These are phyloP conservation scores for Archivesica marissinica DNA, from an alignment of 1,140 invertebrate species.

Conservation along the genomic window DNA sequence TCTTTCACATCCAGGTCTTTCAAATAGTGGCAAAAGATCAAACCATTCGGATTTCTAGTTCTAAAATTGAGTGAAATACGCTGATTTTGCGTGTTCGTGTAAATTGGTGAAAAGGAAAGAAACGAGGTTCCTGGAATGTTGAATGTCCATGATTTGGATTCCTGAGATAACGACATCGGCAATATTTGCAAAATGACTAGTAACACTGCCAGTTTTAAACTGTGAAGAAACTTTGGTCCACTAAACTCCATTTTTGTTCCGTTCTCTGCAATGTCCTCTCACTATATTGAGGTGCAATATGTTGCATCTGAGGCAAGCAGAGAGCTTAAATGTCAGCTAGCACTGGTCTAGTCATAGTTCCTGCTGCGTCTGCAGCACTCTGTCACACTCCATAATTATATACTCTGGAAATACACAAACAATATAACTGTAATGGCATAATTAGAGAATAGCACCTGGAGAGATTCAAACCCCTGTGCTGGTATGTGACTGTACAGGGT, in stretches of 20 bases:
- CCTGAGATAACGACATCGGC: constrained; percentile 20
- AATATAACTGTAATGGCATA: no score
- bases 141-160: constrained; percentile 52
- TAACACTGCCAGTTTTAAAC: constrained; percentile 31
- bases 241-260: constrained; percentile 19
- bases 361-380: no score
- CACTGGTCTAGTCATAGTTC: no score
- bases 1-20: constrained; percentile 51
- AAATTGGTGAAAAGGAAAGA: constrained; percentile 51
- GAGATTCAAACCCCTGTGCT: no score
- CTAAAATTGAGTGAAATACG: constrained; percentile 52
- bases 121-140: constrained; percentile 58
- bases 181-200: constrained; percentile 28
- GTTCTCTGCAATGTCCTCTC: no score
- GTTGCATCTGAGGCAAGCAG: no score
- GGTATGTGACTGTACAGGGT: no score
- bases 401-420: no score
- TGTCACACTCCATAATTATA: no score
- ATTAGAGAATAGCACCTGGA: no score
- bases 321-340: no score
- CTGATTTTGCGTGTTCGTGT: constrained; percentile 57
- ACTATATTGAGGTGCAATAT: no score
- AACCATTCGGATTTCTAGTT: constrained; percentile 56
- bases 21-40: constrained; percentile 61
- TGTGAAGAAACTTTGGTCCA: constrained; percentile 29